Conservation (phyloP, 2,113 vertebrate genomes). For the Lamprotornis superbus region DNA sequence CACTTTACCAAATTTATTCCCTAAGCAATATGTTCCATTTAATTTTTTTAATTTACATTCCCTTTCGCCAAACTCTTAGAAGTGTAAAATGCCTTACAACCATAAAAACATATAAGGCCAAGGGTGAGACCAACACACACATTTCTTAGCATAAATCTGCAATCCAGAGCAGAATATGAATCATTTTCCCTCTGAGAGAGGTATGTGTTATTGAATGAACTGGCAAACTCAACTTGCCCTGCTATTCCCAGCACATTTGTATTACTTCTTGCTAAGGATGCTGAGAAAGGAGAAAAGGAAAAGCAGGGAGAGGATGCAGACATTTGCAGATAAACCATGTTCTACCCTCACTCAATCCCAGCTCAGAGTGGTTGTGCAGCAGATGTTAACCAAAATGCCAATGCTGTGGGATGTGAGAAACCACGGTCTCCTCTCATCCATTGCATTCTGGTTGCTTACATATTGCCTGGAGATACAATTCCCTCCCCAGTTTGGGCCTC, state of each 20-base stretch:
- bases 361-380: neutral
- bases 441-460: neutral
- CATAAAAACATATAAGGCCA: neutral
- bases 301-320: neutral
- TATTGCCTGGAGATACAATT: neutral
- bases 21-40: neutral
- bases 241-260: neutral
- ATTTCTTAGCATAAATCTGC: neutral
- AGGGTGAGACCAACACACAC: neutral
- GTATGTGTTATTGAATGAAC: neutral
- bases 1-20: neutral
- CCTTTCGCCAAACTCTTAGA: neutral
- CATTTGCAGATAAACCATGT: neutral
- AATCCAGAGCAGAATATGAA: neutral
- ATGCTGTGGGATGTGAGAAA: neutral
- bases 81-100: neutral
- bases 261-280: neutral
- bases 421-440: neutral
- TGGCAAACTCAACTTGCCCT: neutral
- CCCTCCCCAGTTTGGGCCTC: neutral
- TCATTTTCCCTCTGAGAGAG: neutral
- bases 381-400: neutral
- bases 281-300: neutral
- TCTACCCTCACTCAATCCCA: rapidly evolving
- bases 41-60: neutral